Percentiles rank a stretch among this genome's conserved stretches.
These are phyloP conservation scores for Latrodectus geometricus DNA, from an alignment of 1,140 invertebrate species.

Conservation along the genomic window DNA sequence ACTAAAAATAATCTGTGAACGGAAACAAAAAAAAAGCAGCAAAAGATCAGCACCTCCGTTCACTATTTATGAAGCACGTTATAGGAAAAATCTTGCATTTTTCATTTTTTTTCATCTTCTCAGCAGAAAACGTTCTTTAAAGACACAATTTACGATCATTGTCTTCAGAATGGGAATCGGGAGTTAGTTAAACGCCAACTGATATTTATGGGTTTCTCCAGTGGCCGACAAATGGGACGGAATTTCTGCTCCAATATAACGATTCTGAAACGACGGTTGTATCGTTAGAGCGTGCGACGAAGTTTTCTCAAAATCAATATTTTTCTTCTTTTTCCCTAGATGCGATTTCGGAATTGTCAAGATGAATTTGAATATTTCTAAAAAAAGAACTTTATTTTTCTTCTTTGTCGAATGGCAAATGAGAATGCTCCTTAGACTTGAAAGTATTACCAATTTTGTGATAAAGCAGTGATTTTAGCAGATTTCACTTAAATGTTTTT, in stretches of 20 bases:
- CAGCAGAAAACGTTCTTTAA: constrained; percentile 36
- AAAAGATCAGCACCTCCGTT: background rate
- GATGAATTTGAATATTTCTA: no score
- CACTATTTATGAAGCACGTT: background rate
- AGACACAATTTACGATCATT: constrained; percentile 56
- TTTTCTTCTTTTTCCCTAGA: background rate
- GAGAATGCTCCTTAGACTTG: no score
- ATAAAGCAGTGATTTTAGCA: no score
- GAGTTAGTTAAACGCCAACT: constrained; percentile 56
- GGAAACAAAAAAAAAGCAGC: background rate
- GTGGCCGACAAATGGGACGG: constrained; percentile 30
- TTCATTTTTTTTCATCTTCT: background rate
- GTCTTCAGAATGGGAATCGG: constrained; percentile 30
- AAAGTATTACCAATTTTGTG: no score
- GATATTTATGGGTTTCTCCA: constrained; percentile 47
- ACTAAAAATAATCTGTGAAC: background rate
- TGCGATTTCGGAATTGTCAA: background rate
- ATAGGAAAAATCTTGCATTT: constrained; percentile 21
- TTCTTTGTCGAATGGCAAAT: no score
- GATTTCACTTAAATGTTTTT: no score
- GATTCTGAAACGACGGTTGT: constrained; percentile 40
- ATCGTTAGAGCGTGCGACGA: constrained; percentile 10
- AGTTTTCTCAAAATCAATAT: background rate
- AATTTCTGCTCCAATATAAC: constrained; percentile 49
- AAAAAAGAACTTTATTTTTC: no score